Evolutionary conservation across 2,888 invertebrate species (phyloP), one percentile per base, ranked within the genome.

Genomic region (Scaeva pyrastri): DNA sequence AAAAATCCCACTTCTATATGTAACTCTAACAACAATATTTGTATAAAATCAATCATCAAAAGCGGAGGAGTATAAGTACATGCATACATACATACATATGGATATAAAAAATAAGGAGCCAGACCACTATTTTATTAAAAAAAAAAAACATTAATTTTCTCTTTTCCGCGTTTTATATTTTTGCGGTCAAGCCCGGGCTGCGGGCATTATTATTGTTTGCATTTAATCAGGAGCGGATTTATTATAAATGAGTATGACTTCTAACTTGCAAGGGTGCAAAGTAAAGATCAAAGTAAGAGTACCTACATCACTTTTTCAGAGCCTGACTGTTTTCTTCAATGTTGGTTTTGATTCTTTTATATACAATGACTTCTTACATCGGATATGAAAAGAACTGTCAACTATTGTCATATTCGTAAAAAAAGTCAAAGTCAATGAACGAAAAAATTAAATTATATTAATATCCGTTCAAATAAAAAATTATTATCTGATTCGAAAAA

Each of bases 41-140:
- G 36, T 43, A 79, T 52, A 48, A 68, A 85, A 85, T 75, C 84
- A 85, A 85, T 80, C 84, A 72, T 70, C 56, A 60, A 71, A 56
- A 58, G 56, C 16, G 56, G 68, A 56, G 64, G 52, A 74, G 41
- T 31, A 31, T 64, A 55, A 14, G 45, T n/a, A 66, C 6, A 6
- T 43, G 4, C 12, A 4, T 43, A 43, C n/a, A 7, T n/a, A n/a
- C 5, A n/a, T 43, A 5, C 16, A 16, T 14, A 41, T 39, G 43
- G 55, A 60, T n/a, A 31, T n/a, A 56, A 6, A 31, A 31, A 56
- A 16, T 31, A 56, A 16, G 56, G 36, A 56, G 16, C 16, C 45
- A 31, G 21, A 68, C 16, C 39, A 39, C 23, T 19, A 56, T 36
- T 70, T 31, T 64, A 43, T 58, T 50, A 41, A 41, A 43, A 23